phyloP scores from a whole-genome alignment of 2,888 invertebrate species.

The Labia minor region DNA sequence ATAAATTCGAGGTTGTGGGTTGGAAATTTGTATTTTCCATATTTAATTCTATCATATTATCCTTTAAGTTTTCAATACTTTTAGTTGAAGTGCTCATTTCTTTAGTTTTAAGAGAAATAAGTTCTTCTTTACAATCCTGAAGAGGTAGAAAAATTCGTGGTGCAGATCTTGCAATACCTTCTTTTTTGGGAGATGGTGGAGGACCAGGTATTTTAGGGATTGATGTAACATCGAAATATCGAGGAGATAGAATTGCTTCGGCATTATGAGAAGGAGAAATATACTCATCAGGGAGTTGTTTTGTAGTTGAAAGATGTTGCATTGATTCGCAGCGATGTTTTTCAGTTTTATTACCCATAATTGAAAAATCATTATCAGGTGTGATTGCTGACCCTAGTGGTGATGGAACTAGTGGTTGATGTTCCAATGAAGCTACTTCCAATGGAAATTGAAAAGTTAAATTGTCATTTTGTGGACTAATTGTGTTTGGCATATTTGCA shows the following conservation, averaged over 20 bases:
- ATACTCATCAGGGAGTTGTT: background rate
- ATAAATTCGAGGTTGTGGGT: background rate
- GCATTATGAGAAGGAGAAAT: background rate
- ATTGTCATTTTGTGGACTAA: constrained; percentile 19
- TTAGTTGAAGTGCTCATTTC: background rate
- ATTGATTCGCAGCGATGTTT: background rate
- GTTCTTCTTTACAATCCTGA: background rate
- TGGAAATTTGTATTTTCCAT: background rate
- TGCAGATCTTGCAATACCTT: constrained; percentile 5
- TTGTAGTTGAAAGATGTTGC: constrained; percentile 14
- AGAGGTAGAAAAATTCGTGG: background rate
- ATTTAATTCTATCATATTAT: background rate
- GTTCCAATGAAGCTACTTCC: background rate
- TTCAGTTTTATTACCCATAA: background rate
- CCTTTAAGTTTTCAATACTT: background rate
- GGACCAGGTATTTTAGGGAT: constrained; percentile 26
- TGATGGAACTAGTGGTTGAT: constrained; percentile 2
- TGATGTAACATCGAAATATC: constrained; percentile 16
- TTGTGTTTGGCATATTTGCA: background rate
- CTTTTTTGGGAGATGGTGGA: constrained; percentile 23
- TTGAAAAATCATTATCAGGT: background rate
- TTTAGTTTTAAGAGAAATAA: background rate
- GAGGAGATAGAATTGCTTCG: background rate
- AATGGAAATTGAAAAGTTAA: constrained; percentile 13
- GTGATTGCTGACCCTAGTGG: background rate